Conservation (phyloP, 2,797 vertebrate genomes). For the Myripristis jacobus region DNA sequence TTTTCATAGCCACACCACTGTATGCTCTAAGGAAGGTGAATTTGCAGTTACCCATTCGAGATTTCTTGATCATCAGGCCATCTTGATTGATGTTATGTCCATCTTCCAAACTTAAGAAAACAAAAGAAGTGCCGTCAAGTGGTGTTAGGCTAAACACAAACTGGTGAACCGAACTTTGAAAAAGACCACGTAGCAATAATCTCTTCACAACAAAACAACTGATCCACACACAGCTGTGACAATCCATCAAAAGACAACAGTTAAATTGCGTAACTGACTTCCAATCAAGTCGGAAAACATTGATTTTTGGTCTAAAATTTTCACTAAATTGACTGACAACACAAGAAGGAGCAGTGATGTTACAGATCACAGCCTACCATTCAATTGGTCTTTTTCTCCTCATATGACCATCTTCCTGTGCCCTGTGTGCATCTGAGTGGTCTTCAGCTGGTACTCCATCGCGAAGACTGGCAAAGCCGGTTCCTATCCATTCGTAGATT, state of each 20-base stretch:
- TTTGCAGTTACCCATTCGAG: conserved; percentile 81
- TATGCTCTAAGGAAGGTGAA: not conserved
- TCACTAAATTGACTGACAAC: not conserved
- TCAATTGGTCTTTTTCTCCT: conserved; percentile 76
- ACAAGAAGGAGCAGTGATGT: not conserved
- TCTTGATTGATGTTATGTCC: conserved; percentile 71
- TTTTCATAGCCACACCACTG: not conserved
- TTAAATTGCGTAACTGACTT: not conserved
- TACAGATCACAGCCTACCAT: conserved; percentile 63
- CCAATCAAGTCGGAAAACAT: not conserved
- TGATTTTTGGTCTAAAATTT: too few relatives aligned
- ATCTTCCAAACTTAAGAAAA: conserved; percentile 79
- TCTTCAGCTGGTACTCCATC: conserved; percentile 77
- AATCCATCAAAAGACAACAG: not conserved
- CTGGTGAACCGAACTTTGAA: not conserved
- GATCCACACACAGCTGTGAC: too few relatives aligned
- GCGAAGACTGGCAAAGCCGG: conserved; percentile 80
- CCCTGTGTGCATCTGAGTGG: conserved; percentile 49
- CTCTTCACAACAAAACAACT: not conserved
- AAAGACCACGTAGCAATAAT: not conserved
- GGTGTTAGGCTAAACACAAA: not conserved
- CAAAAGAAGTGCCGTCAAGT: conserved; percentile 10
- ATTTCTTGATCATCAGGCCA: conserved; percentile 78
- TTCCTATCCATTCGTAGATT: conserved; percentile 85
- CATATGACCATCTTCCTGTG: conserved; percentile 50